These are phyloP conservation scores for Erebia ligea DNA, from an alignment of 2,888 invertebrate genomes.

Conservation along the genomic window DNA sequence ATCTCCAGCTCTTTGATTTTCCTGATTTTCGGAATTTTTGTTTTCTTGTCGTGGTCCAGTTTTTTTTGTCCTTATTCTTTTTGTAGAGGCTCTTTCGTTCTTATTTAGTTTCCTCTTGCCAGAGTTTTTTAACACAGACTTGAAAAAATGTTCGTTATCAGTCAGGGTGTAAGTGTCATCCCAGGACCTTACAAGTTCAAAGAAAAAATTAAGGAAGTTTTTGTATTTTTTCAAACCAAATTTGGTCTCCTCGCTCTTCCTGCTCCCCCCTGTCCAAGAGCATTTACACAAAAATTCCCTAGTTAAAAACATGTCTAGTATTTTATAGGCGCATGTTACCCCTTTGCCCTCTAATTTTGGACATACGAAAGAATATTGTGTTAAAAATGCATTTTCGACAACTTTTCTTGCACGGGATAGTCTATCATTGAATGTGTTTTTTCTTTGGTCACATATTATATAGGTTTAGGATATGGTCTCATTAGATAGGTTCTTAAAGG, in stretches of 20 bases:
- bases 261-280: conserved; percentile 2
- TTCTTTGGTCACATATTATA: conserved; percentile 24
- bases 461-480: conserved; percentile 37
- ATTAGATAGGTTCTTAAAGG: conserved; percentile 31
- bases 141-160: conserved; percentile 12
- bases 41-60: not conserved
- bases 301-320: conserved; percentile 9
- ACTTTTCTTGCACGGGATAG: conserved; percentile 16
- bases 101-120: conserved; percentile 5
- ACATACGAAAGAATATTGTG: conserved; percentile 9
- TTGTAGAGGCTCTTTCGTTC: conserved; percentile 5
- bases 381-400: conserved; percentile 21
- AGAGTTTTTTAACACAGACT: conserved; percentile 3
- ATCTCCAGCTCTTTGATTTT: not conserved
- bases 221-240: conserved; percentile 9
- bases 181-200: conserved; percentile 2
- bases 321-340: conserved; percentile 9
- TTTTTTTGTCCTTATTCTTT: conserved; percentile 5
- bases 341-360: conserved; percentile 8
- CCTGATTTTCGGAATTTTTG: not conserved
- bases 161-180: conserved; percentile 2
- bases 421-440: conserved; percentile 27
- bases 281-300: conserved; percentile 8
- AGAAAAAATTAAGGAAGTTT: conserved; percentile 6
- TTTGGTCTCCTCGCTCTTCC: conserved; percentile 1